Percentiles rank a stretch among this genome's conserved stretches.
Evolutionary conservation across 2,888 invertebrate species (phyloP).

Genomic region (Macaria liturata): DNA sequence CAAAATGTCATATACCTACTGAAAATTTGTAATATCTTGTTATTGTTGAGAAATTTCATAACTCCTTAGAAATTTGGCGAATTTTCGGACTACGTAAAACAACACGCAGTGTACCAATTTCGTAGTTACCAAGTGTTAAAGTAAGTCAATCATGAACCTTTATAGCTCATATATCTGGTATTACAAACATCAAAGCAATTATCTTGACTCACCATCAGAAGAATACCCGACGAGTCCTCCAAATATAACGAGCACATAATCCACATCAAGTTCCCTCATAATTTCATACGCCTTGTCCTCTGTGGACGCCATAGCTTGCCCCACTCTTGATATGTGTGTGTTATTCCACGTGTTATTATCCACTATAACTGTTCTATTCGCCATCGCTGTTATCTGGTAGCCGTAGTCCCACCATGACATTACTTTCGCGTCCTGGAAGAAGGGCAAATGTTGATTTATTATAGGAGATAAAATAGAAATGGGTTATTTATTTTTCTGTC

Average conservation of each 20-base stretch:
- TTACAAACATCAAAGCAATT: too few species aligned
- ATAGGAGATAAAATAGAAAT: not conserved
- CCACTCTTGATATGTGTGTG: constrained; percentile 98
- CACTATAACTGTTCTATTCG: constrained; percentile 97
- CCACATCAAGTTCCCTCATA: constrained; percentile 98
- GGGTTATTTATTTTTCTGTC: not conserved
- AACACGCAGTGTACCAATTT: too few species aligned
- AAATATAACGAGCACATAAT: constrained; percentile 98
- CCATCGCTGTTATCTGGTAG: constrained; percentile 99
- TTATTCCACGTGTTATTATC: constrained; percentile 99
- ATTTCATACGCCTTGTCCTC: constrained; percentile 99
- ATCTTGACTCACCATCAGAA: constrained; percentile 90
- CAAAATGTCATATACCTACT: too few species aligned
- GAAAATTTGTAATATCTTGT: too few species aligned
- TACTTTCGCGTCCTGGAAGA: constrained; percentile 92
- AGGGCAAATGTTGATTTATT: constrained; percentile 36
- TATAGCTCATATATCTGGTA: too few species aligned
- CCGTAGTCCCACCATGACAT: constrained; percentile 99
- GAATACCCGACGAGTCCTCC: constrained; percentile 99
- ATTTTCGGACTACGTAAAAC: too few species aligned
- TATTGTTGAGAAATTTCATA: too few species aligned
- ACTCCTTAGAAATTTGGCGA: too few species aligned
- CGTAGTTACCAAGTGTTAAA: too few species aligned
- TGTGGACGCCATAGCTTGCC: constrained; percentile 98
- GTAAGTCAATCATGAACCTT: too few species aligned